phyloP scores from a whole-genome alignment of 2,888 invertebrate species.

The Oxyscelio sp. region DNA sequence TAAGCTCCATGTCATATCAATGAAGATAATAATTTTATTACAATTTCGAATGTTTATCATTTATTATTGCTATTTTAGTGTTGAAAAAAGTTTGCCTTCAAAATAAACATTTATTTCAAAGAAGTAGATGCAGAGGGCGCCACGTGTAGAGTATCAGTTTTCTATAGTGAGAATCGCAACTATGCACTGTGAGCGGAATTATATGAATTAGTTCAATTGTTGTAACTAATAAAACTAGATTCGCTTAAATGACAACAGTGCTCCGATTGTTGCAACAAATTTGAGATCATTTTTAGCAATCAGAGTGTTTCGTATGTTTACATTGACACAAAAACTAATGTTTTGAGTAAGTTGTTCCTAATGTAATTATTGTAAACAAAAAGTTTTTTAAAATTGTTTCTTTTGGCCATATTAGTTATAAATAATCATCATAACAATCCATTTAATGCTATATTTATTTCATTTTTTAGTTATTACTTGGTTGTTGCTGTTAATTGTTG shows the following conservation, averaged over 20 bases:
- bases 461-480: slow-evolving; percentile 10
- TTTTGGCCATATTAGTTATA: slow-evolving; percentile 10
- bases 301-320: slow-evolving; percentile 10
- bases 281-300: slow-evolving; percentile 12
- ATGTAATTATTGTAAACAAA: slow-evolving; percentile 12
- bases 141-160: slow-evolving; percentile 10
- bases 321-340: slow-evolving; percentile 14
- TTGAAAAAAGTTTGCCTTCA: too few species aligned
- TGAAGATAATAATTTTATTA: too few species aligned
- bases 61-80: too few species aligned
- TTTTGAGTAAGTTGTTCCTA: slow-evolving; percentile 12
- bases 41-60: too few species aligned
- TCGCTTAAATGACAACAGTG: slow-evolving; percentile 9
- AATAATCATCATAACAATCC: slow-evolving; percentile 14
- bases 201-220: slow-evolving; percentile 10
- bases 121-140: not conserved
- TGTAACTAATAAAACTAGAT: slow-evolving; percentile 8
- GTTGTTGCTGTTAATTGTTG: slow-evolving; percentile 14
- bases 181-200: slow-evolving; percentile 12
- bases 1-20: too few species aligned
- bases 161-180: slow-evolving; percentile 12
- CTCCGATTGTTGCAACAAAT: slow-evolving; percentile 7
- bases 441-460: slow-evolving; percentile 10
- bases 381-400: slow-evolving; percentile 10
- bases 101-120: too few species aligned